Base-by-base conservation (phyloP, 2,113 vertebrate species). In the Channa argus region DNA sequence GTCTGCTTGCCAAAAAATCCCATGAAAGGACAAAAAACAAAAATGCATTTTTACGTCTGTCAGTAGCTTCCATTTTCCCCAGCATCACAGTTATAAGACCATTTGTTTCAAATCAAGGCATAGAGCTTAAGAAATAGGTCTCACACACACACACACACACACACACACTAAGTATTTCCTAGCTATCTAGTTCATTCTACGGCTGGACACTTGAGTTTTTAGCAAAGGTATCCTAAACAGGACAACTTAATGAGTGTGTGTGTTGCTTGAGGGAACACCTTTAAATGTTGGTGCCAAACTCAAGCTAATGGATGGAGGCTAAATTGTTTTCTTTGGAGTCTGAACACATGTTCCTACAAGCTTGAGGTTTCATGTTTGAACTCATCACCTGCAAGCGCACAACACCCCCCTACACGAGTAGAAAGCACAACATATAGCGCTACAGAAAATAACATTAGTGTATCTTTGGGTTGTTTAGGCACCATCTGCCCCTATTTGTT, bases 401-500 rank as follows among this genome's bases (percentile, higher is more conserved):
- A 1, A 38, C 39, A 41, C 39, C 39, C 4, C 4, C 39, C 39
- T 2, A 41, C 39, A 41, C 4, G 6, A 41, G 7, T 0, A 54
- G 5, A 43, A 8, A 63, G 43, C 2, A 52, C n/a, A 61, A 36
- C 10, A 34, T 4, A 3, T 8, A 13, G 13, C 2, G 33, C n/a
- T 41, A 53, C 14, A 13, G 54, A 39, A 14, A 64, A 24, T 1
- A 13, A 43, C 50, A 62, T n/a, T 3, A 47, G 0, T 8, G 39
- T 9, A n/a, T 36, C 34, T 34, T 54, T 15, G 34, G 39, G 37
- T 60, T 1, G 4, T 73, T 79, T 78, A 69, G 53, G 56, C 34
- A 52, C 89, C 91, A 90, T 91, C 91, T 91, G 90, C 82, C 69
- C 71, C 70, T 71, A 43, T 83, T n/a, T 63, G 83, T 90, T 82